Conservation (phyloP, 2,888 invertebrate species). For the Sinotaia quadrata region DNA sequence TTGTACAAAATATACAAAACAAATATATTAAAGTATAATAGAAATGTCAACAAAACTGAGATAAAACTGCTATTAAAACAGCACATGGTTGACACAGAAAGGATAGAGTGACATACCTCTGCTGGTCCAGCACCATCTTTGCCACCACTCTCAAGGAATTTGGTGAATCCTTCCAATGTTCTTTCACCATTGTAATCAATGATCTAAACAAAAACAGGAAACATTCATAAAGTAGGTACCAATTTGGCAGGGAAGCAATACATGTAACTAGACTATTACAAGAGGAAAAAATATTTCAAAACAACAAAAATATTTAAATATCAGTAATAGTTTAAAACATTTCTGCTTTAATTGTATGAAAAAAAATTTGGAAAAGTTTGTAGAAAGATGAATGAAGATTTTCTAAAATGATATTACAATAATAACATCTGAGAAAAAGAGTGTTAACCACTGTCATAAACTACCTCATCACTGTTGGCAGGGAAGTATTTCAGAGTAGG, state of each 20-base stretch:
- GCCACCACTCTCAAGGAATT: conserved; percentile 95
- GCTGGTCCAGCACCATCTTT: conserved; percentile 77
- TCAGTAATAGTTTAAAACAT: too few species aligned
- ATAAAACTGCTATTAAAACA: background rate
- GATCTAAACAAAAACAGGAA: conserved; percentile 63
- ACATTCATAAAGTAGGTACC: too few species aligned
- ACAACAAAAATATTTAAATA: too few species aligned
- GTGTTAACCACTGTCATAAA: conserved; percentile 29
- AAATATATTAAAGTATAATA: background rate
- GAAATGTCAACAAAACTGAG: background rate
- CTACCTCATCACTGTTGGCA: conserved; percentile 89
- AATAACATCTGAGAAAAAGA: background rate
- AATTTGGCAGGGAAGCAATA: too few species aligned
- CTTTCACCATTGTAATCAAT: conserved; percentile 96
- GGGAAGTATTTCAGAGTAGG: conserved; percentile 81
- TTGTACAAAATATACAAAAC: background rate
- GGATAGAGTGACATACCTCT: conserved; percentile 57
- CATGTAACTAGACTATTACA: too few species aligned
- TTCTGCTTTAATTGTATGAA: background rate
- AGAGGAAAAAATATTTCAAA: too few species aligned
- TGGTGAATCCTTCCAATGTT: conserved; percentile 91
- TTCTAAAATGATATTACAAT: background rate
- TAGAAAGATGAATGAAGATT: background rate
- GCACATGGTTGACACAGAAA: too few species aligned
- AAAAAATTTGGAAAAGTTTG: too few species aligned